Evolutionary conservation across 2,113 vertebrate genomes (phyloP).

Genomic region (Etheostoma spectabile): DNA sequence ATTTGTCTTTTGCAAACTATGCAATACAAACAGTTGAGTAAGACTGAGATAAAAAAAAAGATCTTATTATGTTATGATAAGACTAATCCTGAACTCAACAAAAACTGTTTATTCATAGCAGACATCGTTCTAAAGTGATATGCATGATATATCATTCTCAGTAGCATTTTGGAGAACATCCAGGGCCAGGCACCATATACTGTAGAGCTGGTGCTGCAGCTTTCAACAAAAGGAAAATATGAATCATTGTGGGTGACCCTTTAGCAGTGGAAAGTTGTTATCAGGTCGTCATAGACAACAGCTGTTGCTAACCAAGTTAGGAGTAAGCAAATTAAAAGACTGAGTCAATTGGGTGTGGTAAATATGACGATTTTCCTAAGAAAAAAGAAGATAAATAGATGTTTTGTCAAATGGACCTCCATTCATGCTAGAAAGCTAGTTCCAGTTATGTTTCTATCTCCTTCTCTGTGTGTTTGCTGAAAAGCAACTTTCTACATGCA

Average conservation of each 20-base stretch:
- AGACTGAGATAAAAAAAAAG: not conserved
- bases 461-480: not conserved
- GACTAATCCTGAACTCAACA: not conserved
- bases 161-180: not conserved
- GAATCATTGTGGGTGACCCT: slow-evolving; percentile 47
- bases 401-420: not conserved
- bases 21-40: slow-evolving; percentile 15
- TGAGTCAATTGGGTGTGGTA: slow-evolving; percentile 22
- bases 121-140: not conserved
- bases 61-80: not conserved
- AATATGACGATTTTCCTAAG: not conserved
- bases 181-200: too few relatives aligned
- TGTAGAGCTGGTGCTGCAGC: slow-evolving; percentile 9
- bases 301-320: slow-evolving; percentile 38
- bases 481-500: not conserved
- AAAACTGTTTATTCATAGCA: not conserved
- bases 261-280: slow-evolving; percentile 33
- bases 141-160: not conserved
- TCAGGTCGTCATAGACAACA: slow-evolving; percentile 26
- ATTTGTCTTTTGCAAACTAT: slow-evolving; percentile 14
- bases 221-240: slow-evolving; percentile 26
- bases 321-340: slow-evolving; percentile 17
- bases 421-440: not conserved
- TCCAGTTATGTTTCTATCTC: not conserved
- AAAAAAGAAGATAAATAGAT: not conserved